Evolutionary conservation across 2,113 vertebrate species (phyloP).

Genomic region (Nothocercus nigrocapillus): DNA sequence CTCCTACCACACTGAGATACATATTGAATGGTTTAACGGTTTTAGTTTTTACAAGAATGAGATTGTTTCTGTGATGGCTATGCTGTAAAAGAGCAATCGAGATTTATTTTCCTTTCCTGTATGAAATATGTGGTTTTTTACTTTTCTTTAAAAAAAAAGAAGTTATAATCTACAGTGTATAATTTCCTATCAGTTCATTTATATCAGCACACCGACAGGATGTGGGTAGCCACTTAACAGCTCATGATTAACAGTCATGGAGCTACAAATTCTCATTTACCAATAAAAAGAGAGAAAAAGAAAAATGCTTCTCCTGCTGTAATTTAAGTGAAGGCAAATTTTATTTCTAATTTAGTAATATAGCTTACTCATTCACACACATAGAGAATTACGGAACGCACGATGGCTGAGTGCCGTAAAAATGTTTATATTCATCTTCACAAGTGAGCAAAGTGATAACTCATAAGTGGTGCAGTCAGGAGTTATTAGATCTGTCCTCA

Average conservation of each 20-base stretch:
- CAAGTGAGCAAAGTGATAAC: constrained; percentile 35
- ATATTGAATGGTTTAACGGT: not conserved
- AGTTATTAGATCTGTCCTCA: constrained; percentile 62
- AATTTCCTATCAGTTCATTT: constrained; percentile 16
- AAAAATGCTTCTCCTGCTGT: constrained; percentile 30
- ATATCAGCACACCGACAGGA: not conserved
- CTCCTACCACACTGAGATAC: not conserved
- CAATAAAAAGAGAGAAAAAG: constrained; percentile 42
- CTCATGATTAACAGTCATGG: not conserved
- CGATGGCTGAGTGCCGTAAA: not conserved
- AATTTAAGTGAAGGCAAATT: constrained; percentile 26
- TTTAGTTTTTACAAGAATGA: constrained; percentile 14
- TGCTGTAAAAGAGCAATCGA: not conserved
- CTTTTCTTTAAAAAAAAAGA: constrained; percentile 1
- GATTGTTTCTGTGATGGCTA: not conserved
- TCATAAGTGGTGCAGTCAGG: not conserved
- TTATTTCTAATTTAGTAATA: constrained; percentile 58
- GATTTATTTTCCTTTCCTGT: not conserved
- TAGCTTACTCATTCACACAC: constrained; percentile 38
- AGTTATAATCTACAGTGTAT: not conserved
- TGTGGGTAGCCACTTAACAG: not conserved
- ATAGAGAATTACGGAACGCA: constrained; percentile 7
- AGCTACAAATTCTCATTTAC: constrained; percentile 2
- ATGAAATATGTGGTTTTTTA: not conserved
- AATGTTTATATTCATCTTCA: constrained; percentile 60